phyloP scores from a whole-genome alignment of 2,888 invertebrate species.

The Synergus umbraculus region DNA sequence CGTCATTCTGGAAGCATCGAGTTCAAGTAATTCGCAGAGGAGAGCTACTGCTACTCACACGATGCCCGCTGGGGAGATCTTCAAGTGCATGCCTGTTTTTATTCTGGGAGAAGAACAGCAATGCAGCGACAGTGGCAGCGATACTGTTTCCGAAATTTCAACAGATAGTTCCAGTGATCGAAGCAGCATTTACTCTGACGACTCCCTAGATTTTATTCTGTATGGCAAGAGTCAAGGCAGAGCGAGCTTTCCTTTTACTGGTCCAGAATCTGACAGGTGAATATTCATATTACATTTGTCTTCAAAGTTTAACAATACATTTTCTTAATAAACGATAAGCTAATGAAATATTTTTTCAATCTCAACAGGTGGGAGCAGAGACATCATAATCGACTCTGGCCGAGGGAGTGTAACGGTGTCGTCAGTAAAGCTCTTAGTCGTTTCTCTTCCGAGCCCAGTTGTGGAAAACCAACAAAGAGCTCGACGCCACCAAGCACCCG shows the following conservation, averaged over 20 bases:
- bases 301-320: background rate
- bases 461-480: constrained; percentile 48
- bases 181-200: constrained; percentile 79
- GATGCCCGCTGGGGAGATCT: constrained; percentile 76
- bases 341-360: background rate
- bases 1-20: constrained; percentile 67
- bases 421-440: constrained; percentile 77
- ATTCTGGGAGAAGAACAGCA: constrained; percentile 76
- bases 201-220: constrained; percentile 77
- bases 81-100: constrained; percentile 77
- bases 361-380: constrained; percentile 70
- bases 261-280: constrained; percentile 65
- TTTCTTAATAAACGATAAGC: constrained; percentile 4
- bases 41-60: constrained; percentile 76
- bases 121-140: constrained; percentile 77
- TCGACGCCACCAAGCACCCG: constrained; percentile 51
- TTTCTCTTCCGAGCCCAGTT: constrained; percentile 70
- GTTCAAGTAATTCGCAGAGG: constrained; percentile 56
- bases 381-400: constrained; percentile 71
- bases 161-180: constrained; percentile 79
- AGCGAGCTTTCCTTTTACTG: constrained; percentile 73
- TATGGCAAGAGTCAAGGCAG: constrained; percentile 74
- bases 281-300: background rate
- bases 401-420: constrained; percentile 77
- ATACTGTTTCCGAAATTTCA: constrained; percentile 78